A percentile compares a stretch with the other conserved stretches of the same genome.
These are phyloP conservation scores for Anguilla marmorata DNA, from an alignment of 2,797 vertebrate genomes.

Conservation along the genomic window DNA sequence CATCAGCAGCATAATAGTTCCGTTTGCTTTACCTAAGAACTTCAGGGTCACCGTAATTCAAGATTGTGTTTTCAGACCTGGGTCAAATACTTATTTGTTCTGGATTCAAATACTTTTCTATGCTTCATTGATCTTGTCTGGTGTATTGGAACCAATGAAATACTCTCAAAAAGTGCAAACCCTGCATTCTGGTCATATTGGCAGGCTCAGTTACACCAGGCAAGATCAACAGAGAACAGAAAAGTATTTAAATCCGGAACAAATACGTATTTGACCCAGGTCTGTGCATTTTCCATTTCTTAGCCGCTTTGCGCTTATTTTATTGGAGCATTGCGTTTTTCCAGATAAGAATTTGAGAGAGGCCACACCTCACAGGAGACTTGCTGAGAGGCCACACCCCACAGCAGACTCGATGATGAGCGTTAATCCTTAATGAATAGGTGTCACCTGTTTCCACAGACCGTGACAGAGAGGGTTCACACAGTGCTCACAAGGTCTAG, in stretches of 20 bases:
- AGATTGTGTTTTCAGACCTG: too few species aligned
- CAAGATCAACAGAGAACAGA: too few species aligned
- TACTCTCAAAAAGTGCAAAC: too few species aligned
- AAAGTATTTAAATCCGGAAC: too few species aligned
- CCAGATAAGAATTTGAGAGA: neutral
- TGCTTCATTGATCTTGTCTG: too few species aligned
- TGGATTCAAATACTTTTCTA: too few species aligned
- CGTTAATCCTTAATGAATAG: conserved; percentile 56
- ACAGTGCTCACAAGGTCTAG: conserved; percentile 33
- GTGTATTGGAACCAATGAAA: too few species aligned
- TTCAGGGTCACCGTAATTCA: neutral
- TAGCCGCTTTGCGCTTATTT: neutral
- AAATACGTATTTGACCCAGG: too few species aligned
- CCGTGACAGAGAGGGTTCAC: conserved; percentile 44
- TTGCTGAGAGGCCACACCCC: conserved; percentile 19
- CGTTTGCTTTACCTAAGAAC: neutral
- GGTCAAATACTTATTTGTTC: too few species aligned
- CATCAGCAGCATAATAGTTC: neutral
- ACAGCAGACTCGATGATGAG: conserved; percentile 37
- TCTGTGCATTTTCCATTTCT: neutral
- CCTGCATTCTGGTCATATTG: too few species aligned
- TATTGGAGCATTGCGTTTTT: neutral
- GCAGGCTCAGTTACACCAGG: too few species aligned
- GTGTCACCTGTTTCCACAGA: conserved; percentile 53
- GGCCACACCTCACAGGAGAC: conserved; percentile 29